phyloP scores from a whole-genome alignment of 2,888 invertebrate genomes.

The Notodonta dromedarius region DNA sequence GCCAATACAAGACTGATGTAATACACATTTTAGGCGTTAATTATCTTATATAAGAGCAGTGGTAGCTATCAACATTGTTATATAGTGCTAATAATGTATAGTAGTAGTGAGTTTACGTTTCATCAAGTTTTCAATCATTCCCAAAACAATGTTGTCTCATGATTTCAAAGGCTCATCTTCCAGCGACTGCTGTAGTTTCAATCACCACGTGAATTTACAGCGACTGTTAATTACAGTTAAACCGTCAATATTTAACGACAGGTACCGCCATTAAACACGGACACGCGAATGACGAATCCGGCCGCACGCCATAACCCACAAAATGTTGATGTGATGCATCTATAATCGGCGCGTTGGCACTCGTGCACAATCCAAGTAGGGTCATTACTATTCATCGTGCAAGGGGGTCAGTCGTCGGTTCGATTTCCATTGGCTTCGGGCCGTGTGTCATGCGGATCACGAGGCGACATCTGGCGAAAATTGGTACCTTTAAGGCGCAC shows the following conservation, averaged over 20 bases:
- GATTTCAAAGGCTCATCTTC: too few relatives aligned
- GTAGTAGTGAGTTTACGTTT: background rate
- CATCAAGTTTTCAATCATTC: background rate
- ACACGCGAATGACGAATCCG: slow-evolving; percentile 31
- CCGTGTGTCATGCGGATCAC: slow-evolving; percentile 43
- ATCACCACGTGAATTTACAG: background rate
- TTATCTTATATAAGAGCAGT: background rate
- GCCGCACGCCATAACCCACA: slow-evolving; percentile 43
- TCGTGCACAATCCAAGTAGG: slow-evolving; percentile 61
- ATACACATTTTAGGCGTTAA: background rate
- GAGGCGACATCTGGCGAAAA: slow-evolving; percentile 53
- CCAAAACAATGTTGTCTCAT: too few relatives aligned
- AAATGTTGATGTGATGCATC: slow-evolving; percentile 43
- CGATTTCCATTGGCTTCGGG: slow-evolving; percentile 58
- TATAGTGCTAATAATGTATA: too few relatives aligned
- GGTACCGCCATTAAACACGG: background rate
- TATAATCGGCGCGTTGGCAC: slow-evolving; percentile 37
- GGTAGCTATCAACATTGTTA: background rate
- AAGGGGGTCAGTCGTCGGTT: slow-evolving; percentile 68
- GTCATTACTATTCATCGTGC: slow-evolving; percentile 76
- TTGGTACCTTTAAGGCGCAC: slow-evolving; percentile 29
- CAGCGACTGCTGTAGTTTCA: background rate
- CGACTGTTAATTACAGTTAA: background rate
- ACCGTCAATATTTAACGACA: background rate
- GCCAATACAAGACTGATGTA: background rate